Base-by-base conservation (phyloP, 1,140 invertebrate species). In the Drosophila virilis region DNA sequence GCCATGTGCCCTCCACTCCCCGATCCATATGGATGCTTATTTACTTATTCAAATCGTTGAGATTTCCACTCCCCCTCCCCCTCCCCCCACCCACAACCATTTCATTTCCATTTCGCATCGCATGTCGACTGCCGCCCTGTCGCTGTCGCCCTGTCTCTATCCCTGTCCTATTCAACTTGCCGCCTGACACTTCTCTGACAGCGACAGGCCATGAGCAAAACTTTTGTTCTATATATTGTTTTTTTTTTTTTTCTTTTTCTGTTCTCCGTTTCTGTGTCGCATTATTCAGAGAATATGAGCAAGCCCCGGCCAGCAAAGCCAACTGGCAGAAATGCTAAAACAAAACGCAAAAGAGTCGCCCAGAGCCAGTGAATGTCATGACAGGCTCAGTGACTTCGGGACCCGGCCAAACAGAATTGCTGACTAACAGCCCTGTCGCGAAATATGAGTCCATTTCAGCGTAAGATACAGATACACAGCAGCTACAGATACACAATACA, bases 111-210 rank as follows among this genome's bases (percentile, higher is more conserved):
- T 68, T 68, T 68, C 55, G 48, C 71, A 68, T 60, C 71, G 67
- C 66, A 64, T 75, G 58, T 71, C 67, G 59, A 37, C 60, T 76
- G 68, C 54, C 68, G 43, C 51, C 68, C 68, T 28, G 13, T 37
- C 64, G 37, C 68, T 42, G 43, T 50, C 43, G 45, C 46, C 42
- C 33, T 58, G 45, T 58, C 77, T 43, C 66, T 46, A 65, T 54
- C 66, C 68, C 51, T 64, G 75, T 84, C 80, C 80, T 65, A 86
- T 88, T 88, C 83, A 88, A 88, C 83, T 88, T 88, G 83, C 83
- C 83, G 89, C 78, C 83, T 91, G 89, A 91, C 89, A 91, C 89
- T 91, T 91, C 82, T 91, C 68, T 91, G 89, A 85, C 82, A 85
- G 78, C 78, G 78, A 91, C 89, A 85, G 76, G 67, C 78, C 72